Evolutionary conservation across 2,888 invertebrate genomes (phyloP).

Genomic region (Empis stercorea): DNA sequence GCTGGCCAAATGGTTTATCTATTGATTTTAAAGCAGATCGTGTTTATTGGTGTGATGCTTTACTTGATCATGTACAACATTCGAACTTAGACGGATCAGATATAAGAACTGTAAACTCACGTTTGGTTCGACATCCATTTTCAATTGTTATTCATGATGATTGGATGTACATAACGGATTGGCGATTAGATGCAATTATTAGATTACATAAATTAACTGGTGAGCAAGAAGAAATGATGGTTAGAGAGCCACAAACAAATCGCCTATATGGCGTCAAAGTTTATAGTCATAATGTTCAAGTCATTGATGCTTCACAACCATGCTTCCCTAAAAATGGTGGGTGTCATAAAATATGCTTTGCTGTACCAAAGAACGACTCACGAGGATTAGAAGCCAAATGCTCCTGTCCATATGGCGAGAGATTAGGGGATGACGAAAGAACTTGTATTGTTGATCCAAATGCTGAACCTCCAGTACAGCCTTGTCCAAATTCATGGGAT

Average conservation of each 20-base stretch:
- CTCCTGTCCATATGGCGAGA: constrained; percentile 89
- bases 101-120: constrained; percentile 76
- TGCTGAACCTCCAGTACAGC: constrained; percentile 73
- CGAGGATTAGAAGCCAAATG: constrained; percentile 50
- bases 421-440: constrained; percentile 53
- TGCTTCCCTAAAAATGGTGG: constrained; percentile 76
- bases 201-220: constrained; percentile 80
- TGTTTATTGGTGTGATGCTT: constrained; percentile 94
- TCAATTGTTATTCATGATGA: constrained; percentile 81
- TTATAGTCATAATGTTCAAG: constrained; percentile 64
- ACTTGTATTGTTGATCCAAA: constrained; percentile 69
- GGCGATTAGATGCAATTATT: constrained; percentile 90
- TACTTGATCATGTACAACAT: constrained; percentile 92
- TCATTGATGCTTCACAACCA: constrained; percentile 59
- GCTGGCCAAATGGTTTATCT: constrained; percentile 95
- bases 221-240: constrained; percentile 72
- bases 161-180: constrained; percentile 94
- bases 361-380: constrained; percentile 50
- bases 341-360: constrained; percentile 93
- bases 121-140: constrained; percentile 78
- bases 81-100: constrained; percentile 83
- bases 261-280: constrained; percentile 85
- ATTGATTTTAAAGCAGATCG: constrained; percentile 81
- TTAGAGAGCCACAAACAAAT: constrained; percentile 80
- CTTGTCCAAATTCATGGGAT: constrained; percentile 85